Conservation (phyloP, 2,113 vertebrate species). For the Tylochromis polylepis region DNA sequence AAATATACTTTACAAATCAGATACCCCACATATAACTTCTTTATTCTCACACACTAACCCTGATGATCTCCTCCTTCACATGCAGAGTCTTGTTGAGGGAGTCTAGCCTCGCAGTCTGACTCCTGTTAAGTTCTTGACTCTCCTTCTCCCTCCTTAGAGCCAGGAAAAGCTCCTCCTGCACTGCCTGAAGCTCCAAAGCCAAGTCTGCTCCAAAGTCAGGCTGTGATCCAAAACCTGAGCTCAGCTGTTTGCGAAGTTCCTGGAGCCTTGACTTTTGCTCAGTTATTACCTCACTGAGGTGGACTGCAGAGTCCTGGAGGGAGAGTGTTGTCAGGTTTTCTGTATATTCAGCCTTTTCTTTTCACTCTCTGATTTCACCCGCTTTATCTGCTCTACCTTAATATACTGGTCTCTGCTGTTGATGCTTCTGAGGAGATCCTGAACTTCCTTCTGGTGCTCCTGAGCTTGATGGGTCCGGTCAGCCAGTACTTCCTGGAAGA, state of each 20-base stretch:
- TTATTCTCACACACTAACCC: slow-evolving; percentile 68
- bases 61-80: slow-evolving; percentile 85
- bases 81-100: slow-evolving; percentile 75
- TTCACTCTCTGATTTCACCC: not conserved
- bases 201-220: not conserved
- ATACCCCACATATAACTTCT: not conserved
- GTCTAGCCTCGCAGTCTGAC: slow-evolving; percentile 77
- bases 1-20: not conserved
- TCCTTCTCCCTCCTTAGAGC: slow-evolving; percentile 81
- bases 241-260: slow-evolving; percentile 76
- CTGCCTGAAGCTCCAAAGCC: slow-evolving; percentile 57
- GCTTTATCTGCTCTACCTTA: slow-evolving; percentile 63
- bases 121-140: slow-evolving; percentile 80
- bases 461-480: slow-evolving; percentile 71
- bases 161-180: slow-evolving; percentile 82
- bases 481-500: slow-evolving; percentile 84
- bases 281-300: slow-evolving; percentile 73
- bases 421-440: slow-evolving; percentile 77
- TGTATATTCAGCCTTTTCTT: not conserved
- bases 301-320: slow-evolving; percentile 73
- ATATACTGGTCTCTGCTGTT: slow-evolving; percentile 77
- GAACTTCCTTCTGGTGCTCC: slow-evolving; percentile 82
- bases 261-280: slow-evolving; percentile 80
- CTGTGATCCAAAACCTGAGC: not conserved
- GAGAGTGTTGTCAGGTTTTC: not conserved